Evolutionary conservation across 2,888 invertebrate species (phyloP), one percentile per base, ranked within the genome.

Genomic region (Oscheius sp.): DNA sequence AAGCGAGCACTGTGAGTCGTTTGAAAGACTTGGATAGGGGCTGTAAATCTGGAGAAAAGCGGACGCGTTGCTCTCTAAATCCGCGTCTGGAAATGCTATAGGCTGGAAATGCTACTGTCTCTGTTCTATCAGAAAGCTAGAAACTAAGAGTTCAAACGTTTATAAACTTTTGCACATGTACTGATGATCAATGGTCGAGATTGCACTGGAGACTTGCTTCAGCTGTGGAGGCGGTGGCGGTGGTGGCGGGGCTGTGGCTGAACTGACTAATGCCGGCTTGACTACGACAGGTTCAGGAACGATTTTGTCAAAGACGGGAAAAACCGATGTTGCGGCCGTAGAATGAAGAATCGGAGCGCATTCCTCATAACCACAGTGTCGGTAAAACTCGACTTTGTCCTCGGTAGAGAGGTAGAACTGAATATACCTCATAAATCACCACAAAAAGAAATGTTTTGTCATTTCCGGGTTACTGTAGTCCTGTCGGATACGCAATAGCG

Each of bases 361-460:
- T 42, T 77, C 73, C 32, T 51, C 37, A 79, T 90, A 90, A 1
- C 90, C 90, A 47, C 90, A 79, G 57, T 86, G 87, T 42, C 82
- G 74, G 81, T 90, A 90, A 80, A 90, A 90, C 9, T 85, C 85
- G 74, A 89, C 87, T 79, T 90, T 89, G 81, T 90, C 90, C 74
- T 89, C 88, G 0, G 90, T 90, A 3, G 89, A 90, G 66, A 90
- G 83, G 76, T 87, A 90, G 68, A 89, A 82, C 72, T 86, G 62
- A 48, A 78, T 9, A 53, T 13, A 21, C 21, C 3, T 5, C 29
- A n/a, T 29, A 57, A 57, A n/a, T 57, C 10, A 57, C 7, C 7
- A 57, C 7, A n/a, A 29, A 11, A 50, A 50, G 9, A 62, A 33
- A 21, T 21, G 21, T 21, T 21, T 21, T 21, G 21, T 21, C 7